Conservation (phyloP, 2,888 invertebrate genomes). For the Scrobipalpa atriplicella region DNA sequence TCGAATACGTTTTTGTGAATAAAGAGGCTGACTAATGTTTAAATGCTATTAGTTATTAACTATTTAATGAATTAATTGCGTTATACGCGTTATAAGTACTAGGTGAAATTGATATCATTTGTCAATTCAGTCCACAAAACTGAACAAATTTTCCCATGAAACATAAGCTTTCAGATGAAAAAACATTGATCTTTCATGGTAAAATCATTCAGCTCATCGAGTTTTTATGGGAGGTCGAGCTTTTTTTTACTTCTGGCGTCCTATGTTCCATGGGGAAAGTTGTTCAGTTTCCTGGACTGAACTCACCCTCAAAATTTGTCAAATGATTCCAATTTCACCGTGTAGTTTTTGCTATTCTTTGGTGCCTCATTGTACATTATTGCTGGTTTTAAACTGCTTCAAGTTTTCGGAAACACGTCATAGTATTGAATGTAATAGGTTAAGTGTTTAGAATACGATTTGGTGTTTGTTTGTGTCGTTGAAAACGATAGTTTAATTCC, state of each 20-base stretch:
- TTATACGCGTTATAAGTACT: slow-evolving; percentile 39
- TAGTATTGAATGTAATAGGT: not conserved
- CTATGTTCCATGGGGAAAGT: too few species aligned
- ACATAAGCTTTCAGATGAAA: too few species aligned
- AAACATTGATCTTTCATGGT: too few species aligned
- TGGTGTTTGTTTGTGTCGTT: slow-evolving; percentile 1
- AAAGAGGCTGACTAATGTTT: not conserved
- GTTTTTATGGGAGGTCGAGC: too few species aligned
- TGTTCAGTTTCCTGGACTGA: too few species aligned
- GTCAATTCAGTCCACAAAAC: too few species aligned
- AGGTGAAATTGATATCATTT: too few species aligned
- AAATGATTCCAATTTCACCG: too few species aligned
- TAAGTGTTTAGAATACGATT: not conserved
- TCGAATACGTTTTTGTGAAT: not conserved
- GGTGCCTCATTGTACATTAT: slow-evolving; percentile 4
- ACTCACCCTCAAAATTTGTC: too few species aligned
- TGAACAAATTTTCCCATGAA: too few species aligned
- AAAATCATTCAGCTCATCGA: too few species aligned
- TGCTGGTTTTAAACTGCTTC: not conserved
- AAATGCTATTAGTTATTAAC: slow-evolving; percentile 22
- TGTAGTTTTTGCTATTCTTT: not conserved
- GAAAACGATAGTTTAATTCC: not conserved
- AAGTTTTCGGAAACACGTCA: not conserved
- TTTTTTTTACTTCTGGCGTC: too few species aligned
- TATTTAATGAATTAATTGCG: slow-evolving; percentile 45